A percentile compares a stretch with the other conserved stretches of the same genome.
These are phyloP conservation scores for Tyrannus savana DNA, from an alignment of 2,113 vertebrate species.

Conservation along the genomic window DNA sequence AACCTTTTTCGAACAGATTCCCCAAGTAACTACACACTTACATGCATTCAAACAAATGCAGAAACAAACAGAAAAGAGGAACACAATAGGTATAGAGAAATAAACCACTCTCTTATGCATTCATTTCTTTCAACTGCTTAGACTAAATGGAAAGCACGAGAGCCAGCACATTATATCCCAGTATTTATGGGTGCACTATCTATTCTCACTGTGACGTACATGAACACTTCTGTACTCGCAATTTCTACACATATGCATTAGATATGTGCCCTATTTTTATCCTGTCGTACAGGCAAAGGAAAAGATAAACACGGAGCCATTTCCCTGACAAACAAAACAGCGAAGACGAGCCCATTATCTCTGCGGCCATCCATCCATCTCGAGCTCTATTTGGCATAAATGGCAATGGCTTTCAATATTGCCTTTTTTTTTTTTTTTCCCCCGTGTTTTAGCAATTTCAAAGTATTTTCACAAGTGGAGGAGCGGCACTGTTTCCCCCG, in stretches of 20 bases:
- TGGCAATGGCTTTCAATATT: not conserved
- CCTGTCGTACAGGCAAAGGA: not conserved
- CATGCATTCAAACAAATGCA: not conserved
- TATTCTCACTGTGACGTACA: not conserved
- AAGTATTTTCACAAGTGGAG: conserved; percentile 9
- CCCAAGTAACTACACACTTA: not conserved
- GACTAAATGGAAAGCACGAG: not conserved
- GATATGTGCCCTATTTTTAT: conserved; percentile 30
- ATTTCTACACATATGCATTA: conserved; percentile 28
- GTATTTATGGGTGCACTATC: not conserved
- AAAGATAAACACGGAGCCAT: not conserved
- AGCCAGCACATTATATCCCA: not conserved
- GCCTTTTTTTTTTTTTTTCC: too few species aligned
- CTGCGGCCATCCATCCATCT: not conserved
- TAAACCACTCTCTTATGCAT: not conserved
- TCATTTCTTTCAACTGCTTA: not conserved
- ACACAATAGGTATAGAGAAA: not conserved
- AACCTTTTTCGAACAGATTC: not conserved
- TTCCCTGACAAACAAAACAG: not conserved
- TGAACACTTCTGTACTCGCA: not conserved
- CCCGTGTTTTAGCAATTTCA: not conserved
- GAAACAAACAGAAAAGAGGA: not conserved
- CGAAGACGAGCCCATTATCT: not conserved
- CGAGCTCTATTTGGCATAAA: not conserved
- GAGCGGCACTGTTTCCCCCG: not conserved